Evolutionary conservation across 2,113 vertebrate genomes (phyloP).

Genomic region (Halichoeres trimaculatus): DNA sequence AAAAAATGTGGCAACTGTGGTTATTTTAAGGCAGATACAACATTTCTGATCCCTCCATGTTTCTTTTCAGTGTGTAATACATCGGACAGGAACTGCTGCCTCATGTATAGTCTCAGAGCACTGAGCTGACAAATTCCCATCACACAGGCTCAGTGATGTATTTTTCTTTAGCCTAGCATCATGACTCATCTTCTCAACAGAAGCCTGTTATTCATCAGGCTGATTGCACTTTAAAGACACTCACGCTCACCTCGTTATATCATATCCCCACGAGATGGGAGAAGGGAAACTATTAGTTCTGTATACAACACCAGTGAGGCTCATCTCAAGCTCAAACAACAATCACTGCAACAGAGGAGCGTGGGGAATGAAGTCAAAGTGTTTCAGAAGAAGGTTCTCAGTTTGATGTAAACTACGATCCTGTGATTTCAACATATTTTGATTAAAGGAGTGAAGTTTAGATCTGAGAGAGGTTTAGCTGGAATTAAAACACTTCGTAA

Average conservation of each 20-base stretch:
- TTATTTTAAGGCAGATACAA: constrained; percentile 27
- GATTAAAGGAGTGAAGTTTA: constrained; percentile 70
- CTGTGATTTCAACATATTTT: constrained; percentile 78
- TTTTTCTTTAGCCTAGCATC: constrained; percentile 50
- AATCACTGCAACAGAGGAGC: constrained; percentile 21
- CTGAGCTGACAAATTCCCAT: constrained; percentile 53
- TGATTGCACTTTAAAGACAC: constrained; percentile 80
- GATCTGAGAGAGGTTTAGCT: too few species aligned
- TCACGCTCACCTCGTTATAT: constrained; percentile 73
- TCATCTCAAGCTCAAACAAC: constrained; percentile 49
- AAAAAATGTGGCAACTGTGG: constrained; percentile 52
- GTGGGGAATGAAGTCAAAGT: constrained; percentile 13
- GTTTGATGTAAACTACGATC: constrained; percentile 69
- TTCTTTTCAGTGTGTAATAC: constrained; percentile 14
- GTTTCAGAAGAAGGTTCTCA: constrained; percentile 30
- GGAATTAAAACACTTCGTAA: too few species aligned
- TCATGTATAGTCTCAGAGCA: constrained; percentile 21
- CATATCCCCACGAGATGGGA: constrained; percentile 74
- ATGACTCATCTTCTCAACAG: constrained; percentile 68
- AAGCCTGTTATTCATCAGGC: constrained; percentile 79
- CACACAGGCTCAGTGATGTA: constrained; percentile 56
- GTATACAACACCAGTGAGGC: constrained; percentile 66
- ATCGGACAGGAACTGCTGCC: constrained; percentile 49
- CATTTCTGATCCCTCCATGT: constrained; percentile 14
- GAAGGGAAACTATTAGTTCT: constrained; percentile 68